Evolutionary conservation across 2,888 invertebrate species (phyloP).

Genomic region (Deilephila elpenor): DNA sequence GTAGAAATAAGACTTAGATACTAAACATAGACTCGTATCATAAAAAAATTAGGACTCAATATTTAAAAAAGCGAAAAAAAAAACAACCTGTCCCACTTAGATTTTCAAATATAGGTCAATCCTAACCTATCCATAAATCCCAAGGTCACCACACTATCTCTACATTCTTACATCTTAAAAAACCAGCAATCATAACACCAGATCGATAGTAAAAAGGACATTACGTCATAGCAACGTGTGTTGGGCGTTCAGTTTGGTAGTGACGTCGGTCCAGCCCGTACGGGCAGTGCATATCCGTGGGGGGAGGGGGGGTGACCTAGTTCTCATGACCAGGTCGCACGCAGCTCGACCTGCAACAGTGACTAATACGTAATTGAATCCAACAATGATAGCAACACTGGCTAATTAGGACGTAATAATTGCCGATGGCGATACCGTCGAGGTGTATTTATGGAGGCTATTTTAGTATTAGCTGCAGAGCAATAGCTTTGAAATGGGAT

Average conservation of each 20-base stretch:
- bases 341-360: slow-evolving; percentile 44
- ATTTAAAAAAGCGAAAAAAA: background rate
- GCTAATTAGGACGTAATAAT: slow-evolving; percentile 1
- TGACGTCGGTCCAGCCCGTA: slow-evolving; percentile 13
- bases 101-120: background rate
- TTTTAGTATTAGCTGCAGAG: background rate
- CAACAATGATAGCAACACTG: background rate
- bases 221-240: slow-evolving; percentile 11
- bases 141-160: background rate
- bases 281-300: slow-evolving; percentile 32
- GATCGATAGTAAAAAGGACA: background rate
- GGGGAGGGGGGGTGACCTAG: slow-evolving; percentile 61
- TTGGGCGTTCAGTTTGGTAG: slow-evolving; percentile 9
- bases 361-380: slow-evolving; percentile 26
- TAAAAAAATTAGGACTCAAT: too few relatives aligned
- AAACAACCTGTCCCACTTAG: background rate
- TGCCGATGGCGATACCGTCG: background rate
- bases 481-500: too few relatives aligned
- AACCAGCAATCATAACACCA: background rate
- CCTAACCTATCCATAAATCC: background rate
- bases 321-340: slow-evolving; percentile 72
- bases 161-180: background rate
- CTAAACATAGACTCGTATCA: too few relatives aligned
- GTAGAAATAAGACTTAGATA: too few relatives aligned
- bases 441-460: background rate